phyloP scores from a whole-genome alignment of 1,140 invertebrate species.

The Drosophila serrata region DNA sequence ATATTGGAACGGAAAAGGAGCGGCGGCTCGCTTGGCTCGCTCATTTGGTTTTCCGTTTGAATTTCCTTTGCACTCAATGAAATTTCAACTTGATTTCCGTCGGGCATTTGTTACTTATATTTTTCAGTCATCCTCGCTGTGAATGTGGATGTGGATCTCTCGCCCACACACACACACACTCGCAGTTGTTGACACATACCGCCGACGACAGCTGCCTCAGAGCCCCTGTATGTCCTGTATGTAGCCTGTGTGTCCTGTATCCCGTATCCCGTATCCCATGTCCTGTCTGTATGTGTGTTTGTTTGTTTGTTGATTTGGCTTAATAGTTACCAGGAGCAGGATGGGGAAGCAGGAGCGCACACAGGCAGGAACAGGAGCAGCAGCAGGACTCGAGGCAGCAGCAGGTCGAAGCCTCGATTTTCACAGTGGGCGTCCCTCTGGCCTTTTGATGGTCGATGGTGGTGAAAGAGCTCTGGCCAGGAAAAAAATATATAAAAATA shows the following conservation, averaged over 20 bases:
- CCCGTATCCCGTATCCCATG: constrained; percentile 16
- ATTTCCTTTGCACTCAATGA: constrained; percentile 82
- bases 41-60: constrained; percentile 83
- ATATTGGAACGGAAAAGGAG: background rate
- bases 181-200: constrained; percentile 55
- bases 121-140: constrained; percentile 50
- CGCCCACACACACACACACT: constrained; percentile 4
- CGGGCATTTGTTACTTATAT: constrained; percentile 80
- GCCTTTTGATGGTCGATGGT: constrained; percentile 32
- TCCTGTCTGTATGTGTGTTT: constrained; percentile 17
- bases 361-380: constrained; percentile 14
- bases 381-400: constrained; percentile 23
- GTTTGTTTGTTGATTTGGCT: constrained; percentile 76
- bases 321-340: constrained; percentile 62
- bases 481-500: constrained; percentile 7
- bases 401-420: constrained; percentile 9
- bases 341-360: constrained; percentile 5
- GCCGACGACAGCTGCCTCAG: constrained; percentile 55
- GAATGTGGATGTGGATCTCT: constrained; percentile 3
- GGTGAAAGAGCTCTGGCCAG: constrained; percentile 9
- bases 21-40: constrained; percentile 44
- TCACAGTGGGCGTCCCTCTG: constrained; percentile 35
- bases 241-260: constrained; percentile 9
- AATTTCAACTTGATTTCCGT: constrained; percentile 83
- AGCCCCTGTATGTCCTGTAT: constrained; percentile 20